phyloP scores from a whole-genome alignment of 2,888 invertebrate genomes.

The Scrobipalpa atriplicella region DNA sequence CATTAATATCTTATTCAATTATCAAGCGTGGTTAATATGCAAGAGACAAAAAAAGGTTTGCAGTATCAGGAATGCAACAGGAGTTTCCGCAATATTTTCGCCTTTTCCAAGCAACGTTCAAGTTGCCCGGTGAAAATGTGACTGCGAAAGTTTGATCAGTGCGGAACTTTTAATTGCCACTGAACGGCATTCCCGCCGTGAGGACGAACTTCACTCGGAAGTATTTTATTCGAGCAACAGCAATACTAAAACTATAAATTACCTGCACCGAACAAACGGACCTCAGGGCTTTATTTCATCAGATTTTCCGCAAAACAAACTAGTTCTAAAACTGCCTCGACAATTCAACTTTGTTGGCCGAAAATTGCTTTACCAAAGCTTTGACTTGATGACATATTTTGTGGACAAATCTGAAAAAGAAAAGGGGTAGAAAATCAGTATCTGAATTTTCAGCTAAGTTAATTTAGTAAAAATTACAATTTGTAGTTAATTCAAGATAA shows the following conservation, averaged over 20 bases:
- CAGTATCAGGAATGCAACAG: constrained; percentile 1
- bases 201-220: constrained; percentile 54
- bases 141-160: constrained; percentile 75
- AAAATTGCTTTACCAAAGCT: constrained; percentile 6
- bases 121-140: constrained; percentile 64
- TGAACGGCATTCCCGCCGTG: constrained; percentile 66
- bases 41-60: no score
- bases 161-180: constrained; percentile 77
- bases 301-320: constrained; percentile 7
- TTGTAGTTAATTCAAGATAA: no score
- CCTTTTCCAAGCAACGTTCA: constrained; percentile 40
- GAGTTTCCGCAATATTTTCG: constrained; percentile 5
- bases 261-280: constrained; percentile 10
- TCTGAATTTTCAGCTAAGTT: no score
- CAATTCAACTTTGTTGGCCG: constrained; percentile 5
- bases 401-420: neutral
- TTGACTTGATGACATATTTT: neutral
- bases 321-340: constrained; percentile 6
- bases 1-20: no score
- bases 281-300: constrained; percentile 5
- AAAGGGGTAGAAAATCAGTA: no score
- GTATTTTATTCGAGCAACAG: constrained; percentile 56
- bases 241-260: constrained; percentile 43
- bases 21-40: no score
- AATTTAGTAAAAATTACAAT: no score